phyloP scores from a whole-genome alignment of 2,113 vertebrate species.

The Connochaetes taurinus region DNA sequence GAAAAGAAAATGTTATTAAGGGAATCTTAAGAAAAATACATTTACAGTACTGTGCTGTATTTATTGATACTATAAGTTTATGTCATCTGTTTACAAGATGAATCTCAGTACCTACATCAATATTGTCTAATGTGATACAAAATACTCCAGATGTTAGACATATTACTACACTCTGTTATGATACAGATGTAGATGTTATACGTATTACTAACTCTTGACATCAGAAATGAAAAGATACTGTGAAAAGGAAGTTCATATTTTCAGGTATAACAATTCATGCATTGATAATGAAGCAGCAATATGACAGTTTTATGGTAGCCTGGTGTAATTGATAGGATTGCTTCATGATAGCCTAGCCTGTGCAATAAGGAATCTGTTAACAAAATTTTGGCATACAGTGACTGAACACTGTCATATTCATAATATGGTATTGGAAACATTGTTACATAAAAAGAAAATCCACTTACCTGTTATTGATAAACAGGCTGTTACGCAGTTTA shows the following conservation, averaged over 20 bases:
- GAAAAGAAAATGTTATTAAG: neutral
- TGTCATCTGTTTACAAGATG: neutral
- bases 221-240: neutral
- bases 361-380: neutral
- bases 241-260: neutral
- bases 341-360: neutral
- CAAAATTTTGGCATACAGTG: neutral
- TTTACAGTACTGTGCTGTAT: neutral
- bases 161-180: neutral
- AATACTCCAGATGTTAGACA: neutral
- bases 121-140: neutral
- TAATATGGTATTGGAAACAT: neutral
- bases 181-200: neutral
- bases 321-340: neutral
- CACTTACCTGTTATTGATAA: neutral
- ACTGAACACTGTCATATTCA: neutral
- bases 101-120: neutral
- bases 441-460: neutral
- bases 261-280: neutral
- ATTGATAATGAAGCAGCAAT: neutral
- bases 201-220: neutral
- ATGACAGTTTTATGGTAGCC: neutral
- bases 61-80: neutral
- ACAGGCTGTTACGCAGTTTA: neutral
- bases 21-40: neutral